Percentiles rank a stretch among this genome's conserved stretches.
These are phyloP conservation scores for Thalassoma bifasciatum DNA, from an alignment of 2,113 vertebrate species.

Conservation along the genomic window DNA sequence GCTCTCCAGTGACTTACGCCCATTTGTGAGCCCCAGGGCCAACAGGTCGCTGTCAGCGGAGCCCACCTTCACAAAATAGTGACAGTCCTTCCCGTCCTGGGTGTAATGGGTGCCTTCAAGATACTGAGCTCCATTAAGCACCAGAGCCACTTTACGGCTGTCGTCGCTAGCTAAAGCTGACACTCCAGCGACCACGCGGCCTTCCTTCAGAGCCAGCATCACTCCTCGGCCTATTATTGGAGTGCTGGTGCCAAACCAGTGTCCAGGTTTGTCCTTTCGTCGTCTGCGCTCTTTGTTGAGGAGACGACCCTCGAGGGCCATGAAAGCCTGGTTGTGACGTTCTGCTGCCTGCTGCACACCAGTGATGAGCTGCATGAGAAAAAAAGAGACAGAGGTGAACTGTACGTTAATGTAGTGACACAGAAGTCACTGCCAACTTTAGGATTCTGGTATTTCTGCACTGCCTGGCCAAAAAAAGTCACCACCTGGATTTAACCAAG, in stretches of 20 bases:
- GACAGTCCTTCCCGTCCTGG: constrained; percentile 93
- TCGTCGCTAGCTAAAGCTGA: constrained; percentile 93
- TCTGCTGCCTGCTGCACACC: constrained; percentile 97
- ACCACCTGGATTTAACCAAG: too few species aligned
- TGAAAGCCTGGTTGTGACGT: constrained; percentile 96
- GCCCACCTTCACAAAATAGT: constrained; percentile 97
- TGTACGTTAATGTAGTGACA: neutral
- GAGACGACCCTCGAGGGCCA: constrained; percentile 95
- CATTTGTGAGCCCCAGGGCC: constrained; percentile 92
- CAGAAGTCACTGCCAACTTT: neutral
- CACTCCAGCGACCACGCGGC: constrained; percentile 89
- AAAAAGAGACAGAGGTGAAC: neutral
- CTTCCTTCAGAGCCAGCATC: constrained; percentile 97
- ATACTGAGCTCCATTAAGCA: constrained; percentile 95
- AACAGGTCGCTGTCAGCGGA: constrained; percentile 92
- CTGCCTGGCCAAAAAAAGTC: too few species aligned
- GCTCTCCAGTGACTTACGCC: constrained; percentile 92
- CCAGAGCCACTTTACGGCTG: constrained; percentile 92
- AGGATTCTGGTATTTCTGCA: too few species aligned
- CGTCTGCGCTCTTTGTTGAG: constrained; percentile 90
- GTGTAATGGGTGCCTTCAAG: constrained; percentile 97
- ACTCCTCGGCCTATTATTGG: constrained; percentile 96
- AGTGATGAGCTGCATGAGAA: constrained; percentile 88
- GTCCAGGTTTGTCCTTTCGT: constrained; percentile 91
- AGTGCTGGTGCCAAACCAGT: constrained; percentile 95